These are phyloP conservation scores for Tetrao urogallus DNA, from an alignment of 2,113 vertebrate species.

Conservation along the genomic window DNA sequence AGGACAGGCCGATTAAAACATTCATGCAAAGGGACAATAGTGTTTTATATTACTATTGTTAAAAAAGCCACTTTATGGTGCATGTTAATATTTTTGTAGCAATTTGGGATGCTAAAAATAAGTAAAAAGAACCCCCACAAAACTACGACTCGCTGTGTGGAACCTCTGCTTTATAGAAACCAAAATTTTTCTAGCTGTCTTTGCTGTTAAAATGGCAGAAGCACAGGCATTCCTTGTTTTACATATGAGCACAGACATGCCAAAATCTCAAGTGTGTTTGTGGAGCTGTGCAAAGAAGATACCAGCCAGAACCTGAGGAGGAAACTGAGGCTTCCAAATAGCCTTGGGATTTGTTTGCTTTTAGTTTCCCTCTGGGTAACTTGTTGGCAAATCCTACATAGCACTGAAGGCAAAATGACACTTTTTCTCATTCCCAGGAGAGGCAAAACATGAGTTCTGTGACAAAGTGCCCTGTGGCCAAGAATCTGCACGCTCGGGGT, in stretches of 20 bases:
- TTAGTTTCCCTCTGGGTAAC: not conserved
- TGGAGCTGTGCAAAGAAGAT: not conserved
- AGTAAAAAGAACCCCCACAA: not conserved
- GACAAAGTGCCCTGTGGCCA: fast-evolving
- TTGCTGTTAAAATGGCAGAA: not conserved
- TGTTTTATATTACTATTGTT: not conserved
- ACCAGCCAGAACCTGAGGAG: not conserved
- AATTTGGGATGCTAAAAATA: not conserved
- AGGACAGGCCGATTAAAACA: not conserved
- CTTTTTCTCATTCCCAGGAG: not conserved
- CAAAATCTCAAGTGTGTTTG: not conserved
- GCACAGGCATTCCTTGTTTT: not conserved
- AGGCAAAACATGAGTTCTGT: not conserved
- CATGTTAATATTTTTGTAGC: not conserved
- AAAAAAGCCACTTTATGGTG: not conserved
- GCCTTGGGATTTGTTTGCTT: not conserved
- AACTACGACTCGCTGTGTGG: not conserved
- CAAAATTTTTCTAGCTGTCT: not conserved
- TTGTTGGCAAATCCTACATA: not conserved
- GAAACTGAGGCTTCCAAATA: not conserved
- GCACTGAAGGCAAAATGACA: not conserved
- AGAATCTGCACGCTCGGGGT: not conserved
- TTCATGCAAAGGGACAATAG: not conserved
- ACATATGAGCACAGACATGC: not conserved
- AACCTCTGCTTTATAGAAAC: not conserved